phyloP scores from a whole-genome alignment of 1,140 invertebrate genomes.

The Yoshiicerus persimilis region DNA sequence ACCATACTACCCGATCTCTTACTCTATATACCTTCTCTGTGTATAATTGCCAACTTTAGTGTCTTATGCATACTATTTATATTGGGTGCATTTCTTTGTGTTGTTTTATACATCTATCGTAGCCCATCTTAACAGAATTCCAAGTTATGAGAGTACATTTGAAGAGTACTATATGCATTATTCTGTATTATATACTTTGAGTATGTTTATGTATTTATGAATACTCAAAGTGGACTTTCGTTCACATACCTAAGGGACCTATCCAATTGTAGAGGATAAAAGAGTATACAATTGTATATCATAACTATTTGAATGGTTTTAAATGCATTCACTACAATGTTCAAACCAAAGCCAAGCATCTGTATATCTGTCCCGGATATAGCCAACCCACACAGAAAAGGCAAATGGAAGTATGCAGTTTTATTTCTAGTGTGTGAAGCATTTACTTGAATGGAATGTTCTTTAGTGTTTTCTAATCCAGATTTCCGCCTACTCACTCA shows the following conservation, averaged over 20 bases:
- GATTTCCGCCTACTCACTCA: background rate
- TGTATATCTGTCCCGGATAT: too few relatives aligned
- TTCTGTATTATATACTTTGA: too few relatives aligned
- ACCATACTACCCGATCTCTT: too few relatives aligned
- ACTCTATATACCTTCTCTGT: background rate
- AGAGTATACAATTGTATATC: background rate
- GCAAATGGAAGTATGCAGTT: background rate
- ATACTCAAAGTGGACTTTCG: background rate
- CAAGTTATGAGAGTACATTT: too few relatives aligned
- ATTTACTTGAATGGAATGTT: background rate
- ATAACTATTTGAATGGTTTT: too few relatives aligned
- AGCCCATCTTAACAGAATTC: background rate
- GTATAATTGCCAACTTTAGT: conserved; percentile 11
- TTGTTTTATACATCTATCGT: too few relatives aligned
- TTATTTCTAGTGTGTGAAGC: background rate
- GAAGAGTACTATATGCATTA: too few relatives aligned
- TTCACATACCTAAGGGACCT: too few relatives aligned
- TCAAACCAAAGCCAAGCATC: too few relatives aligned
- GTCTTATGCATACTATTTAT: background rate
- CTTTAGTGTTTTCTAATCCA: background rate
- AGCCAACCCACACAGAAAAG: too few relatives aligned
- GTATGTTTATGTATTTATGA: too few relatives aligned
- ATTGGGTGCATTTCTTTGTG: background rate
- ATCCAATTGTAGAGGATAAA: background rate
- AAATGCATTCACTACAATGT: background rate